phyloP scores from a whole-genome alignment of 1,140 invertebrate species.

The Hesperophylax magnus region DNA sequence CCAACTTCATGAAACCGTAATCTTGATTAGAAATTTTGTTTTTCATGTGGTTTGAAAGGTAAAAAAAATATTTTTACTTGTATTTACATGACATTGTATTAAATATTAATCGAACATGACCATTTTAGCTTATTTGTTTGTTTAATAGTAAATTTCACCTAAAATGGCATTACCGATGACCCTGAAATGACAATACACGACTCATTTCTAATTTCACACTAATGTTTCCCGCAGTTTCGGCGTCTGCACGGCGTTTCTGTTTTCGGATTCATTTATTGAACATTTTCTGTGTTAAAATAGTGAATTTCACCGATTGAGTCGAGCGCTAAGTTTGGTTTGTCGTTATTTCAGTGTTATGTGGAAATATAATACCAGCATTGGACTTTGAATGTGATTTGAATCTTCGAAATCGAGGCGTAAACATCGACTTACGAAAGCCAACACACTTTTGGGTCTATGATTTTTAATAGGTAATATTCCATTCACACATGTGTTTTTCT shows the following conservation, averaged over 20 bases:
- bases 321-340: background rate
- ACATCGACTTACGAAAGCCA: slow-evolving; percentile 51
- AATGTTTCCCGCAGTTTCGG: slow-evolving; percentile 50
- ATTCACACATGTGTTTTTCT: slow-evolving; percentile 23
- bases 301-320: slow-evolving; percentile 13
- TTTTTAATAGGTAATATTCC: slow-evolving; percentile 46
- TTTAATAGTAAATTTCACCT: slow-evolving; percentile 7
- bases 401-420: slow-evolving; percentile 43
- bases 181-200: slow-evolving; percentile 48
- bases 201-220: slow-evolving; percentile 39
- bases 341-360: slow-evolving; percentile 45
- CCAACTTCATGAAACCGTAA: slow-evolving; percentile 15
- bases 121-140: background rate
- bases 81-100: background rate
- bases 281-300: slow-evolving; percentile 44
- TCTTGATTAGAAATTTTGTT: slow-evolving; percentile 8
- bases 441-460: slow-evolving; percentile 50
- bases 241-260: slow-evolving; percentile 47
- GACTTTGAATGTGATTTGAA: slow-evolving; percentile 38
- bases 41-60: slow-evolving; percentile 14
- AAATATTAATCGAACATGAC: background rate
- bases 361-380: slow-evolving; percentile 20
- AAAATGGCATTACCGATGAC: slow-evolving; percentile 45
- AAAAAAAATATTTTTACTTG: slow-evolving; percentile 1
- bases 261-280: slow-evolving; percentile 44